Evolutionary conservation across 1,140 invertebrate species (phyloP).

Genomic region (Aleiodes sp.): DNA sequence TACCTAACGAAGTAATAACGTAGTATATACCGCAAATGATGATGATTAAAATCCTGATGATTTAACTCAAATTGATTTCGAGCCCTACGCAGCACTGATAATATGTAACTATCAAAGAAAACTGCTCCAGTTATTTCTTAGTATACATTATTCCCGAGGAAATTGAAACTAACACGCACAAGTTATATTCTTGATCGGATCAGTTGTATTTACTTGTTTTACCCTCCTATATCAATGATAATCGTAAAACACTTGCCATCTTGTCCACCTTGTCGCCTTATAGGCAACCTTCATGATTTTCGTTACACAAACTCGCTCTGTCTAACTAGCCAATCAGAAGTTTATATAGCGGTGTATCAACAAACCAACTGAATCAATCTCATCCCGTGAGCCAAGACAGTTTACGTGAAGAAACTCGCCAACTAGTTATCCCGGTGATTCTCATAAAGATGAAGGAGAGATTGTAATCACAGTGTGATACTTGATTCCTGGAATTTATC

Average conservation of each 20-base stretch:
- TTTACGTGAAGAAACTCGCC: slow-evolving; percentile 9
- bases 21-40: not conserved
- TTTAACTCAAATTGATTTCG: not conserved
- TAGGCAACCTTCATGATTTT: slow-evolving; percentile 1
- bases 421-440: not conserved
- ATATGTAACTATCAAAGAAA: not conserved
- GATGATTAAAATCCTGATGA: not conserved
- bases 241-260: not conserved
- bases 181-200: not conserved
- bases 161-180: not conserved
- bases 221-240: not conserved
- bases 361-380: not conserved
- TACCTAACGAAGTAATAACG: not conserved
- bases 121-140: not conserved
- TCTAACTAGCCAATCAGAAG: not conserved
- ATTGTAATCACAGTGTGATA: not conserved
- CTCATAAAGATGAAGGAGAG: not conserved
- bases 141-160: not conserved
- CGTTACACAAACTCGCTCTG: not conserved
- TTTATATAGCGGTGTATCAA: not conserved
- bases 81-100: not conserved
- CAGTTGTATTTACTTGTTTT: not conserved
- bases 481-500: not conserved
- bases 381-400: not conserved
- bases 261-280: not conserved